Evolutionary conservation across 1,140 invertebrate species (phyloP).

Genomic region (Drosophila persimilis): DNA sequence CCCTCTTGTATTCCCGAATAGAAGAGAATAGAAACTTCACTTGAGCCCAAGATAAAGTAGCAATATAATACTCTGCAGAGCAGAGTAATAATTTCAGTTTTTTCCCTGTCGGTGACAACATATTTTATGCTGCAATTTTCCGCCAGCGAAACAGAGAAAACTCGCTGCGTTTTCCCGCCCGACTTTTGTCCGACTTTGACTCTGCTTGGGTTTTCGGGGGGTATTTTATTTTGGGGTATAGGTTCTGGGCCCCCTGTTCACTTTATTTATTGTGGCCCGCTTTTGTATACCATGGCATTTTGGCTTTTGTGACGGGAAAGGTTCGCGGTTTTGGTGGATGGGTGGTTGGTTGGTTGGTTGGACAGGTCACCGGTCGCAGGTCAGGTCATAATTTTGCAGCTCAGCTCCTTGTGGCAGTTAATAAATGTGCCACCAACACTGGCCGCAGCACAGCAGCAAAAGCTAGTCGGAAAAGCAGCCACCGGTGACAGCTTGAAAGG

Average conservation of each 20-base stretch:
- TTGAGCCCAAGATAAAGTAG: not conserved
- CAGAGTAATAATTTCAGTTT: constrained; percentile 50
- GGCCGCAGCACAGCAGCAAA: constrained; percentile 43
- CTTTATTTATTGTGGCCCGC: constrained; percentile 47
- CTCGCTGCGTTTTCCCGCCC: constrained; percentile 13
- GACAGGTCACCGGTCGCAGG: constrained; percentile 31
- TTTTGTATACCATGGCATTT: constrained; percentile 41
- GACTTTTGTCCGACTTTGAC: constrained; percentile 9
- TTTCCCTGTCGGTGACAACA: constrained; percentile 46
- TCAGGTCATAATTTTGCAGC: constrained; percentile 43
- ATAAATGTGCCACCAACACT: constrained; percentile 54
- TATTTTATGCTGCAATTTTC: constrained; percentile 52
- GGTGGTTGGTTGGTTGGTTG: constrained; percentile 38
- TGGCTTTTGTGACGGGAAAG: constrained; percentile 39
- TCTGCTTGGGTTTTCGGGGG: not conserved
- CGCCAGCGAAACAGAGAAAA: constrained; percentile 13
- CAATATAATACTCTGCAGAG: constrained; percentile 1
- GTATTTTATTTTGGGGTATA: no score
- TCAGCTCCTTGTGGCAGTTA: constrained; percentile 51
- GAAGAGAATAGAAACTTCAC: no score
- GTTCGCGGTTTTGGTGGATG: constrained; percentile 32
- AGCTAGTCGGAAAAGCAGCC: constrained; percentile 26
- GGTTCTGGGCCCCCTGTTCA: not conserved
- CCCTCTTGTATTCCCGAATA: no score
- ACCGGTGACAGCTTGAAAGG: constrained; percentile 53